These are phyloP conservation scores for Caenorhabditis sinica DNA, from an alignment of 2,888 invertebrate genomes.

Conservation along the genomic window DNA sequence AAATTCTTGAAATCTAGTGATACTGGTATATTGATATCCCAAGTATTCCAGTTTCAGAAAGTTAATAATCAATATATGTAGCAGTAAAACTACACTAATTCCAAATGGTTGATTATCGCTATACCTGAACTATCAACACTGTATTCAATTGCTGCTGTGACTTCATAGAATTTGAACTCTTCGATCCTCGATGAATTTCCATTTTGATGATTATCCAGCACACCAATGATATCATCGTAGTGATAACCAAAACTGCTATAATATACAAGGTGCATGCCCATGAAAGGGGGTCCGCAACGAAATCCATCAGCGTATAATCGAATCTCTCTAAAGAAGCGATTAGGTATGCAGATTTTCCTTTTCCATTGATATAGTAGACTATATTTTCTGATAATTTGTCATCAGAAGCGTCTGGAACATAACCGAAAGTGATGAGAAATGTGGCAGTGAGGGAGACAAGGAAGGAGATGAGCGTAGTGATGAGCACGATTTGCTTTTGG, in stretches of 20 bases:
- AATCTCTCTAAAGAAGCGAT: conserved; percentile 56
- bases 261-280: conserved; percentile 51
- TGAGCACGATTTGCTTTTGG: conserved; percentile 27
- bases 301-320: conserved; percentile 23
- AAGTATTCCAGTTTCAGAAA: too few species aligned
- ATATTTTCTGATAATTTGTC: conserved; percentile 37
- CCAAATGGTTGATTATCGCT: neutral
- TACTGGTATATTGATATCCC: too few species aligned
- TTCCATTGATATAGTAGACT: conserved; percentile 56
- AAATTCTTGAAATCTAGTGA: neutral
- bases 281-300: conserved; percentile 30
- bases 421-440: conserved; percentile 37
- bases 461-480: conserved; percentile 37
- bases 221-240: conserved; percentile 43
- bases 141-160: conserved; percentile 42
- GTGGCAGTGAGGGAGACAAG: conserved; percentile 33
- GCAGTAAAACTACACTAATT: too few species aligned
- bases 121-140: conserved; percentile 49
- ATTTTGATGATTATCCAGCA: conserved; percentile 38
- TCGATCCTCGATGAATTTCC: conserved; percentile 15
- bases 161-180: conserved; percentile 43
- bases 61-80: too few species aligned
- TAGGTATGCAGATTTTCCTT: conserved; percentile 50
- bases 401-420: conserved; percentile 45
- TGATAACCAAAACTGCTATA: conserved; percentile 20